These are phyloP conservation scores for Rotaria socialis DNA, from an alignment of 2,888 invertebrate genomes.

Conservation along the genomic window DNA sequence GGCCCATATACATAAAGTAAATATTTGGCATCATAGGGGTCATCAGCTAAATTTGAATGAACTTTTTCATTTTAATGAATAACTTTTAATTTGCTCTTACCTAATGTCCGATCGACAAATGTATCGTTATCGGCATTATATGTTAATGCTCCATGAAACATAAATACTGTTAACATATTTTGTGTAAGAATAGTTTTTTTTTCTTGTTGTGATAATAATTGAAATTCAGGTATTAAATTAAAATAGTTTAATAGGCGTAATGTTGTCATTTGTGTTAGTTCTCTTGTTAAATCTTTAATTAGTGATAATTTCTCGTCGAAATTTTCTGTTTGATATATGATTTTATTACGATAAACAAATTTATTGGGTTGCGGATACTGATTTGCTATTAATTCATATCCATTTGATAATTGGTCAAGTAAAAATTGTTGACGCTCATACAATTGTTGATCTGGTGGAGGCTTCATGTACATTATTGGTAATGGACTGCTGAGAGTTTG, in stretches of 20 bases:
- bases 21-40: conserved; percentile 33
- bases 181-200: not conserved
- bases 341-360: not conserved
- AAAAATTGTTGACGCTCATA: not conserved
- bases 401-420: not conserved
- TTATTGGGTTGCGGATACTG: not conserved
- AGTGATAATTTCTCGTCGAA: not conserved
- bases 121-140: not conserved
- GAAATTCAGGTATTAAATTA: conserved; percentile 32
- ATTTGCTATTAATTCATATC: not conserved
- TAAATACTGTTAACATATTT: conserved; percentile 29
- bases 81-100: not conserved
- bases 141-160: conserved; percentile 33
- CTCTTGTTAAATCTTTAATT: conserved; percentile 28
- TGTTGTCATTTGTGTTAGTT: conserved; percentile 34
- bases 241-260: conserved; percentile 9
- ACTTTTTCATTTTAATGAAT: not conserved
- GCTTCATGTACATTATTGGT: not conserved
- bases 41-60: not conserved
- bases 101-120: conserved; percentile 15
- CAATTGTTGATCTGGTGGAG: not conserved
- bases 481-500: not conserved
- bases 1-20: not conserved
- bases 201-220: not conserved
- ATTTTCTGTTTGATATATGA: not conserved